Base-by-base conservation (phyloP, 2,888 invertebrate species). In the Stenodema calcarata region DNA sequence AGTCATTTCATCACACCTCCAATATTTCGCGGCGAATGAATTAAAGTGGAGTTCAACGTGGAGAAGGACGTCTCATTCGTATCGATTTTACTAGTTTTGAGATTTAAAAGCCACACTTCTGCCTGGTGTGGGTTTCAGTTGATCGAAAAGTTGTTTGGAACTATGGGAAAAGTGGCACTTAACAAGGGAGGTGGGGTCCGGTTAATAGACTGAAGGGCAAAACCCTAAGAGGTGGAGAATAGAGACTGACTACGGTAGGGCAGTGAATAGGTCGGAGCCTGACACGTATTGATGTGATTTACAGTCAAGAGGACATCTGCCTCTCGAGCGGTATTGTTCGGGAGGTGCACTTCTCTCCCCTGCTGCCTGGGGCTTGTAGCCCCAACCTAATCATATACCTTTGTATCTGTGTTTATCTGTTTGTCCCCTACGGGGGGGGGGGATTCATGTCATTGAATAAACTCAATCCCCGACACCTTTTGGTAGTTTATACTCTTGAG, bases 251-350 rank as follows among this genome's bases (percentile, higher is more conserved):
- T 81, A 75, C 12, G 81, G 76, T 42, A 23, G 54, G 44, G 62
- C 41, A 76, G 69, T 82, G 87, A 87, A 79, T 83, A 84, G 82
- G 62, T 44, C 18, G 73, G 44, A 78, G 42, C 78, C 76, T 88
- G 88, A 88, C 88, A 88, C 87, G 88, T 88, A 88, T 88, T 88
- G 88, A 88, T 88, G 88, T 87, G 88, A 88, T 87, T 88, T 87
- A 78, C 47, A 82, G 79, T 83, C 87, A 87, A 84, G 83, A 84
- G 87, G 87, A 86, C 86, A 86, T 86, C 86, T 86, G 86, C 86
- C 86, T 62, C 73, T 81, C 84, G 50, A 70, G 73, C 23, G 30
- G 70, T 18, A 84, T 84, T 84, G 84, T 84, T 84, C 47, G 84
- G 16, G 82, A 44, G 75, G 84, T 50, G 41, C 81, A 82, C 47